Evolutionary conservation across 2,888 invertebrate genomes (phyloP).

Genomic region (Heteropelma amictum): DNA sequence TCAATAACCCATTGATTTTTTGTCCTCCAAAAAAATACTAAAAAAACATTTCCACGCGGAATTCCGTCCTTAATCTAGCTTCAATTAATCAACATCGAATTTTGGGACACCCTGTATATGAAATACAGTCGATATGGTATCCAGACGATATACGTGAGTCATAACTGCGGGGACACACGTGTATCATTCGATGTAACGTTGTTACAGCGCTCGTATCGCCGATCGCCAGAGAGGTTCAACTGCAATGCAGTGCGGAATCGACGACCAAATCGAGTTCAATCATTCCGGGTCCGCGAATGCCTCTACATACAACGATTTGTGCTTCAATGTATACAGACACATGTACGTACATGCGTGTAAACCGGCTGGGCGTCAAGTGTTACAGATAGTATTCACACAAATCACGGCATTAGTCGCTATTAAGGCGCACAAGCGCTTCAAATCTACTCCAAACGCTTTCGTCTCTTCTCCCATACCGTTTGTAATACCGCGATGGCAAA

Average conservation of each 20-base stretch:
- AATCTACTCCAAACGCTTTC: neutral
- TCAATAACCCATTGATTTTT: no score
- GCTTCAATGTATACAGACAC: neutral
- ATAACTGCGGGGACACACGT: neutral
- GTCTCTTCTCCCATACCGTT: neutral
- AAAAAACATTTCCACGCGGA: no score
- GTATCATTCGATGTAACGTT: neutral
- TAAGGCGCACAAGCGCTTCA: slow-evolving; percentile 36
- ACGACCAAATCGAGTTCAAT: slow-evolving; percentile 42
- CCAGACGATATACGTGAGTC: slow-evolving; percentile 16
- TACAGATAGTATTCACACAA: slow-evolving; percentile 49
- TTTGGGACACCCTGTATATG: no score
- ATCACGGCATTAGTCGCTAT: slow-evolving; percentile 46
- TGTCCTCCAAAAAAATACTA: no score
- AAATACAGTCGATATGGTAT: no score
- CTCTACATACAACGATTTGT: neutral
- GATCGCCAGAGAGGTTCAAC: neutral
- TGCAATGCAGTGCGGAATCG: neutral
- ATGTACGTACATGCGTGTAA: neutral
- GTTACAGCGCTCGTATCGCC: neutral
- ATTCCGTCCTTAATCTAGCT: no score
- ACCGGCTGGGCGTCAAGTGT: slow-evolving; percentile 30
- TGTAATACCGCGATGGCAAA: neutral
- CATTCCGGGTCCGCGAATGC: slow-evolving; percentile 24
- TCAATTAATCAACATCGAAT: no score